Evolutionary conservation across 2,888 invertebrate species (phyloP).

Genomic region (Laspeyria flexula): DNA sequence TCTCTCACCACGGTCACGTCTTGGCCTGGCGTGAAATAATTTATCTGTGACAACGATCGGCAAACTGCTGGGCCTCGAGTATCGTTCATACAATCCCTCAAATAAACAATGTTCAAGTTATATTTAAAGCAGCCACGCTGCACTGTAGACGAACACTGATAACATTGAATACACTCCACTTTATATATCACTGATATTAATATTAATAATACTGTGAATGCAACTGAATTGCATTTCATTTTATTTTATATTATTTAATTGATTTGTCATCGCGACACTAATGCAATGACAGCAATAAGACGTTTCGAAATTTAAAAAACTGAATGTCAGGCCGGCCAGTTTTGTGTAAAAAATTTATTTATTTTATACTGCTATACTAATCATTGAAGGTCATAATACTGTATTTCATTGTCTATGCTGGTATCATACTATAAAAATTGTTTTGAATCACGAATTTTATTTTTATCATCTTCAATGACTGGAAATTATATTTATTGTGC

Average conservation of each 20-base stretch:
- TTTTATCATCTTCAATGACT: too few species aligned
- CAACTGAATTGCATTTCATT: constrained; percentile 44
- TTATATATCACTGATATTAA: constrained; percentile 45
- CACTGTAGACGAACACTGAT: constrained; percentile 64
- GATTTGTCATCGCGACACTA: constrained; percentile 10
- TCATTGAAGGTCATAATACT: too few species aligned
- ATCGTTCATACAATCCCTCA: constrained; percentile 57
- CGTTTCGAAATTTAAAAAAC: constrained; percentile 27
- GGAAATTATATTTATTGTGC: too few species aligned
- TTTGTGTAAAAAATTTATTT: neutral
- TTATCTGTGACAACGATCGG: constrained; percentile 65
- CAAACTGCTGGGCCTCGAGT: constrained; percentile 55
- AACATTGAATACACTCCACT: constrained; percentile 63
- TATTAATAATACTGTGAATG: constrained; percentile 23
- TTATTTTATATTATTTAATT: constrained; percentile 23
- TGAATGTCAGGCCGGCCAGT: neutral
- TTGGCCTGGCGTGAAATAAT: constrained; percentile 62
- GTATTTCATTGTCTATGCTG: too few species aligned
- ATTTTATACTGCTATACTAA: neutral
- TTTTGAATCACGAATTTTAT: too few species aligned
- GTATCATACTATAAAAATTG: too few species aligned
- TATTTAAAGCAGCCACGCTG: constrained; percentile 60
- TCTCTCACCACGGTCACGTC: constrained; percentile 67
- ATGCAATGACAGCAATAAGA: constrained; percentile 14
- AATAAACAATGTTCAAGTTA: constrained; percentile 54